A percentile compares a stretch with the other conserved stretches of the same genome.
Conservation (phyloP, 2,888 invertebrate species). For the Mesorhabditis belari region DNA sequence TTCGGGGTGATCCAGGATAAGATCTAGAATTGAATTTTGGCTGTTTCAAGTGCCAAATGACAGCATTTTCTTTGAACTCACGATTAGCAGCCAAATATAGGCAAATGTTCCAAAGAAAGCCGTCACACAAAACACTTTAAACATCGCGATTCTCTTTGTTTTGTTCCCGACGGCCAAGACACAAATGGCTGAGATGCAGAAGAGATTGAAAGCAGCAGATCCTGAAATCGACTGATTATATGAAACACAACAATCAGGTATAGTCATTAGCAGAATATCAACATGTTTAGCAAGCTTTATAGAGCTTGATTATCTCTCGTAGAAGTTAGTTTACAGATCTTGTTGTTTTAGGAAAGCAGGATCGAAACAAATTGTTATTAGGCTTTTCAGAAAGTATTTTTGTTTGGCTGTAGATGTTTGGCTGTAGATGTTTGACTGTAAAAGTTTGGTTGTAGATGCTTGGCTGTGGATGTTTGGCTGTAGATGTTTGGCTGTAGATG, state of each 20-base stretch:
- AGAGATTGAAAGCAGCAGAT: conserved; percentile 62
- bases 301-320: too few species aligned
- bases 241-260: too few species aligned
- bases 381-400: too few species aligned
- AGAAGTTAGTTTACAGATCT: too few species aligned
- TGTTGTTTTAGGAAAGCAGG: too few species aligned
- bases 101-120: conserved; percentile 59
- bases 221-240: conserved; percentile 34
- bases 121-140: conserved; percentile 55
- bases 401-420: too few species aligned
- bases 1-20: conserved; percentile 25
- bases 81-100: conserved; percentile 62
- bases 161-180: conserved; percentile 52
- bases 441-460: conserved; percentile 11
- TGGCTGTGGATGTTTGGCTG: too few species aligned
- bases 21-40: conserved; percentile 56
- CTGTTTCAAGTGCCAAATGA: conserved; percentile 54
- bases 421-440: neutral
- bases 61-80: conserved; percentile 4
- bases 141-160: conserved; percentile 33
- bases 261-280: too few species aligned
- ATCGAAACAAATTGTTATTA: too few species aligned
- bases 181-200: conserved; percentile 61
- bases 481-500: too few species aligned
- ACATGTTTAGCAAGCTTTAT: too few species aligned